A percentile compares a stretch with the other conserved stretches of the same genome.
These are phyloP conservation scores for Drosophila kanapiae DNA, from an alignment of 1,140 invertebrate species.

Conservation along the genomic window DNA sequence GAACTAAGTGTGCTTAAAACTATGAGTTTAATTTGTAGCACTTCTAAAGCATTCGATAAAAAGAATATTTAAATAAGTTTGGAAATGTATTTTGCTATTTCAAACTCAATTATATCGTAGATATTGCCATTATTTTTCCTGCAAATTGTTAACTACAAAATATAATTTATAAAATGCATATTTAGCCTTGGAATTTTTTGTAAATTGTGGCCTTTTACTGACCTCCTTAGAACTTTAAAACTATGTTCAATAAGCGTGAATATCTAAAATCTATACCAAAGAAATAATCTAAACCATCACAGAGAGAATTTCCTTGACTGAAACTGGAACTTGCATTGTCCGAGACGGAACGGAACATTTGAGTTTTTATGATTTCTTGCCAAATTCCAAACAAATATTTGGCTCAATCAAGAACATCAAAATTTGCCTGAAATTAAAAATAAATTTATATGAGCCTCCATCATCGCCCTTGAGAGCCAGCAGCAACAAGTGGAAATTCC, in stretches of 20 bases:
- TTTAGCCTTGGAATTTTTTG: neutral
- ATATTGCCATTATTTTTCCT: too few species aligned
- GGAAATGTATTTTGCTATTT: too few species aligned
- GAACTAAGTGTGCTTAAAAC: neutral
- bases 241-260: conserved; percentile 3
- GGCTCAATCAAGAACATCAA: conserved; percentile 24
- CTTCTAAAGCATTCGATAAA: too few species aligned
- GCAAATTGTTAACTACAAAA: neutral
- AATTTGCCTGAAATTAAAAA: conserved; percentile 17
- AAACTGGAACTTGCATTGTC: conserved; percentile 2
- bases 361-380: conserved; percentile 33
- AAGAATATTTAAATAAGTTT: too few species aligned
- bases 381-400: conserved; percentile 36
- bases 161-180: neutral
- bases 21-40: neutral
- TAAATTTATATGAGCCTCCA: conserved; percentile 7
- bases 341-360: conserved; percentile 18
- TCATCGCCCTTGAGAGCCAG: conserved; percentile 10
- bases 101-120: too few species aligned
- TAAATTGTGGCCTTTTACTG: neutral
- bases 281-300: neutral
- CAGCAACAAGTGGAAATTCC: conserved; percentile 49
- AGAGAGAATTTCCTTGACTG: conserved; percentile 5
- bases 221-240: conserved; percentile 1
- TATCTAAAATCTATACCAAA: neutral